Evolutionary conservation across 2,888 invertebrate genomes (phyloP), one percentile per base, ranked within the genome.

Genomic region (Steromphala cineraria): DNA sequence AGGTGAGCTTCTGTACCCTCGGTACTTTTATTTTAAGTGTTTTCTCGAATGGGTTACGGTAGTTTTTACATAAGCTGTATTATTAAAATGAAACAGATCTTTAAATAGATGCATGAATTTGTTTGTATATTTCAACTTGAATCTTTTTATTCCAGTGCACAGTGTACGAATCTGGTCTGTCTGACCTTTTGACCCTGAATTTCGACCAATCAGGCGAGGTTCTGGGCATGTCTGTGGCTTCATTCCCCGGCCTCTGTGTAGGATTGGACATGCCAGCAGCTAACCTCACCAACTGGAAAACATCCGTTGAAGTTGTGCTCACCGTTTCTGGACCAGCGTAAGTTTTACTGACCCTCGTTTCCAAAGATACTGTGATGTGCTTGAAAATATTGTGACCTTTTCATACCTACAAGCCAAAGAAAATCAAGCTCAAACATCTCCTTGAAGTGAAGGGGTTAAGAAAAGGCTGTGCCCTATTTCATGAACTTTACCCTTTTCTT

Each of bases 241-340:
- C 93, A 0, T 80, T 84, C 24, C 86, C 90, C 10, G 87, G 90
- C 17, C 96, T 96, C n/a, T 94, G 94, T 84, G 79, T 81, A 3
- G 92, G 91, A 5, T 36, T 83, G 0, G 76, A 81, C 19, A 85
- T 91, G 0, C 84, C 89, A 5, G 84, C 88, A 40, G 76, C 86
- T 0, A 87, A 89, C 31, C 84, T 92, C 13, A 87, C 85, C 46
- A 87, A 89, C 76, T 96, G 97, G 93, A 96, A 96, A 84, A 97
- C 97, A 0, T 96, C 95, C 87, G 96, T 98, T 46, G 95, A 96
- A 88, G 95, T 98, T 0, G 95, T 96, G 86, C 96, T 97, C 90
- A 96, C 97, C 71, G 97, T 97, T 90, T 95, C 95, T 87, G 98
- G 97, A 10, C 97, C 98, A 78, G 95, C 96, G 95, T 95, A 94